phyloP scores from a whole-genome alignment of 1,140 invertebrate species.

The Anadara kagoshimensis region DNA sequence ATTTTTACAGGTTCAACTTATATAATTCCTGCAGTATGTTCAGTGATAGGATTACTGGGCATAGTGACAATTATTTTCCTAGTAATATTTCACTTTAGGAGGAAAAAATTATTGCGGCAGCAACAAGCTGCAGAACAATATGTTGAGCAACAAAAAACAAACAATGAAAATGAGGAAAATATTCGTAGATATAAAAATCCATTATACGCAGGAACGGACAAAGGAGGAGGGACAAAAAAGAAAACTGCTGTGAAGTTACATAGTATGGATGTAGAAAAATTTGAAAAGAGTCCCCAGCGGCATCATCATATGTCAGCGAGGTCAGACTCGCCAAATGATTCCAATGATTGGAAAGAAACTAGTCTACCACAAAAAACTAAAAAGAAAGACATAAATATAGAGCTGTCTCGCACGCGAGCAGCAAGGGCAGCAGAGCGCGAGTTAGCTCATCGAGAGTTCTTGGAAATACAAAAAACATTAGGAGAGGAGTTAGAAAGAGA shows the following conservation, averaged over 20 bases:
- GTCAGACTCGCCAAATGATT: slow-evolving; percentile 31
- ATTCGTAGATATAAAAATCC: slow-evolving; percentile 78
- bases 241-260: slow-evolving; percentile 47
- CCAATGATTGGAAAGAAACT: slow-evolving; percentile 36
- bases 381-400: slow-evolving; percentile 49
- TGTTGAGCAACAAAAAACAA: slow-evolving; percentile 77
- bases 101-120: slow-evolving; percentile 34
- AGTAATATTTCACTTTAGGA: slow-evolving; percentile 68
- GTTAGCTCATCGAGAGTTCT: slow-evolving; percentile 25
- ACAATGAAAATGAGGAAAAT: slow-evolving; percentile 92
- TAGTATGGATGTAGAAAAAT: slow-evolving; percentile 55
- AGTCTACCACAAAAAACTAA: slow-evolving; percentile 33
- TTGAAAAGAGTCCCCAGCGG: slow-evolving; percentile 49
- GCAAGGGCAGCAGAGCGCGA: slow-evolving; percentile 24
- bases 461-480: slow-evolving; percentile 33
- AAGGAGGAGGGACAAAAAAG: slow-evolving; percentile 47
- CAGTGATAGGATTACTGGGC: slow-evolving; percentile 75
- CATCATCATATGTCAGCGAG: slow-evolving; percentile 7
- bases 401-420: slow-evolving; percentile 24
- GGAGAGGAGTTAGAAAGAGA: slow-evolving; percentile 41
- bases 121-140: slow-evolving; percentile 28
- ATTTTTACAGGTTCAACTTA: slow-evolving; percentile 62
- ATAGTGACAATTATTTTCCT: slow-evolving; percentile 62
- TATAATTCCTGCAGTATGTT: slow-evolving; percentile 74
- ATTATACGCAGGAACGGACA: slow-evolving; percentile 46